Base-by-base conservation (phyloP, 2,888 invertebrate species). In the Odontocerum albicorne region DNA sequence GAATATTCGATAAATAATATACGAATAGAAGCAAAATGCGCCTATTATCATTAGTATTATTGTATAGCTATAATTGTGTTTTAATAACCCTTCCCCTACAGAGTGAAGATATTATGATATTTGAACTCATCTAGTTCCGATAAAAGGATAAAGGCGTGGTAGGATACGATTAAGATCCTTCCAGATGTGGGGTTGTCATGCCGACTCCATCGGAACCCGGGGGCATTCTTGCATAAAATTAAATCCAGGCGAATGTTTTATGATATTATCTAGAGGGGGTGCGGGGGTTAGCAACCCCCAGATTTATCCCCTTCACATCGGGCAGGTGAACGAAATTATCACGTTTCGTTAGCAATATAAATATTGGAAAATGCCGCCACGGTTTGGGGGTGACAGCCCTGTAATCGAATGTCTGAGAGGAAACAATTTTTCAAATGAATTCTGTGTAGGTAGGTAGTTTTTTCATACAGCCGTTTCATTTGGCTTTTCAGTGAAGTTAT, bases 211-310 rank as follows among this genome's bases (percentile, higher is more conserved):
- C 38, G 43, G 22, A 46, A 50, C 40, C 49, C 57, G 59, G 42
- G 71, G 62, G 74, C 75, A 71, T 66, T 69, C 74, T 72, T 74
- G 75, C 76, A 74, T 75, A 75, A 77, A 77, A 76, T 77, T 77
- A 76, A 75, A 72, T 74, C 68, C 68, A 39, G 70, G 39, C 55
- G 49, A 55, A 60, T 60, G 60, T 60, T 60, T 60, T 60, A 60
- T 58, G 60, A 60, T 60, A 60, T 60, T 60, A 60, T 58, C 50
- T 40, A 38, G 36, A 19, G 22, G 27, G 36, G 33, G 47, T 16
- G 20, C 40, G 21, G 39, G 42, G 32, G 15, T n/a, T 36, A 16
- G 35, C 45, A 12, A 44, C 55, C 43, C 45, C 45, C 16, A 50
- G 43, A 38, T 46, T 44, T 53, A 13, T 19, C 45, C 33, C 45